Conservation (phyloP, 35 echinoderm and acorn worm species). For the Lytechinus pictus region DNA sequence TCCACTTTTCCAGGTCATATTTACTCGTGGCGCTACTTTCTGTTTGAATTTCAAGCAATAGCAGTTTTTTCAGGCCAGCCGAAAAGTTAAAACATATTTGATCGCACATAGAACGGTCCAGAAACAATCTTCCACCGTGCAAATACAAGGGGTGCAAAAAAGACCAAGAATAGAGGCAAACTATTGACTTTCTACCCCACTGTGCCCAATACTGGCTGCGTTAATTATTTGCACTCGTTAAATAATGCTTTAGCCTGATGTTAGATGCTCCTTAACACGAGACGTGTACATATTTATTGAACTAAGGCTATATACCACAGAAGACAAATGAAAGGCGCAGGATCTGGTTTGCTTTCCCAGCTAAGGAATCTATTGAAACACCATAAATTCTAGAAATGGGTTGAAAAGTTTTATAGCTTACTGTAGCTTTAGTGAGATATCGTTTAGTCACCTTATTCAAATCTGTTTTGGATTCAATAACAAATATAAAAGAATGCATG, state of each 20-base stretch:
- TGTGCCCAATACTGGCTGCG: not conserved
- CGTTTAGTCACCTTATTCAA: not conserved
- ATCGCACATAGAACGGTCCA: constrained; percentile 24
- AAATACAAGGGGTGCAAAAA: constrained; percentile 11
- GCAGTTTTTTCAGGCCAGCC: constrained; percentile 29
- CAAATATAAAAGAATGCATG: not conserved
- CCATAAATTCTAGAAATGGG: not conserved
- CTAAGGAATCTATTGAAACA: not conserved
- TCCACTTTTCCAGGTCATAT: not conserved
- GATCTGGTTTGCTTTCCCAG: not conserved
- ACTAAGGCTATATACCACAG: not conserved
- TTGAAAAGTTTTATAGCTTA: not conserved
- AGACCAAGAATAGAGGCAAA: not conserved
- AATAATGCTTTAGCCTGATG: constrained; percentile 34
- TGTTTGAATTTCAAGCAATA: constrained; percentile 42
- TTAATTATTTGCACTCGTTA: constrained; percentile 46
- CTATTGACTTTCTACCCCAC: constrained; percentile 6
- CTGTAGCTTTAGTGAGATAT: not conserved
- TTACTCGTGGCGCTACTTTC: constrained; percentile 25
- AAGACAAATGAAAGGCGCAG: not conserved
- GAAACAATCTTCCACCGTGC: constrained; percentile 27
- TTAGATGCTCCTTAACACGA: constrained; percentile 37
- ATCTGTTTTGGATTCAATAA: not conserved
- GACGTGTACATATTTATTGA: constrained; percentile 45
- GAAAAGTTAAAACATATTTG: constrained; percentile 50